Evolutionary conservation across 2,797 vertebrate genomes (phyloP).

Genomic region (Orestias chungarensis): DNA sequence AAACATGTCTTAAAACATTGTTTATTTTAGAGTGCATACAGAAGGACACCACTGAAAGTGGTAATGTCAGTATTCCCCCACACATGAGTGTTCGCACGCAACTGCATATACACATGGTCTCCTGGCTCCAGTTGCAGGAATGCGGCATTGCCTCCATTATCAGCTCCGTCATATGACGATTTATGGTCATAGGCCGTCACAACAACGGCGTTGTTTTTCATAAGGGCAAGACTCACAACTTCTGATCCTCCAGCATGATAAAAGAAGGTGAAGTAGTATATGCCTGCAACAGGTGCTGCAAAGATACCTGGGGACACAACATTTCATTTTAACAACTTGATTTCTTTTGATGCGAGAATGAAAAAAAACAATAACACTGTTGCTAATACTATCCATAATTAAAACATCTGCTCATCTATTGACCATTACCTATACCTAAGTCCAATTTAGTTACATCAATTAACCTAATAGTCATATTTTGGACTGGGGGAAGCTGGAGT

Average conservation of each 20-base stretch:
- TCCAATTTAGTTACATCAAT: too few species aligned
- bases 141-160: constrained; percentile 11
- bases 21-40: not conserved
- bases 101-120: not conserved
- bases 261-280: constrained; percentile 23
- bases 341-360: not conserved
- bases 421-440: too few species aligned
- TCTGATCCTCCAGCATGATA: constrained; percentile 4
- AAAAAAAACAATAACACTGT: not conserved
- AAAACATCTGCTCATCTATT: too few species aligned
- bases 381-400: not conserved
- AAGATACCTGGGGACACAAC: constrained; percentile 16
- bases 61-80: not conserved
- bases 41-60: constrained; percentile 20
- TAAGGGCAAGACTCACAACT: not conserved
- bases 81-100: not conserved
- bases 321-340: not conserved
- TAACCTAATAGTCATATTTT: too few species aligned
- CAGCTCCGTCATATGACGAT: not conserved
- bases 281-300: constrained; percentile 1
- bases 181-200: not conserved
- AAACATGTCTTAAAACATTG: not conserved
- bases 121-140: constrained; percentile 27
- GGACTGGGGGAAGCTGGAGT: too few species aligned
- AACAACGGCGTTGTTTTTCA: not conserved